Base-by-base conservation (phyloP, 2,888 invertebrate genomes). In the Plebejus melissa region DNA sequence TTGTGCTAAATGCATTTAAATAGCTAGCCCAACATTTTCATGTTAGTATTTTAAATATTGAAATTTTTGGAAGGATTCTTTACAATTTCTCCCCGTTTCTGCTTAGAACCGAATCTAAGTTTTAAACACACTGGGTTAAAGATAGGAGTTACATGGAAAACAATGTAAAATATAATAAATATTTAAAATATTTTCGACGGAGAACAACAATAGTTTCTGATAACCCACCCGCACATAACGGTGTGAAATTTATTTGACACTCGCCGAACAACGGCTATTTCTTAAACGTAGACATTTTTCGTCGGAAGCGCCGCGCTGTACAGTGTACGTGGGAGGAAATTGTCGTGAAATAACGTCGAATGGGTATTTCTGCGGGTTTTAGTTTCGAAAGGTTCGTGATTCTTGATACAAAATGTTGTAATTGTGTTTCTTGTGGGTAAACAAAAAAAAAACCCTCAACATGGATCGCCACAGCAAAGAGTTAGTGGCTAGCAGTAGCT, bases 341-440 rank as follows among this genome's bases (percentile, higher is more conserved):
- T 74, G 74, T 74, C 54, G 32, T 13, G 72, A 22, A 72, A 72
- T 50, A 72, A 72, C 50, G 28, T 50, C 72, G 13, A 65, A 65
- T 72, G 28, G 50, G 50, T 50, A 72, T 46, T 50, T 72, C 50
- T 72, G 50, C 50, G 22, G 16, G 28, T 46, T 32, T 50, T 32
- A 32, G 22, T 22, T 38, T 28, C 16, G 28, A 74, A 22, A 65
- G 13, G 32, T 65, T 32, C 9, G 28, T 60, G 9, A 60, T 9
- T 22, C 6, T 58, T 58, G 22, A 22, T 22, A n/a, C 1, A 1
- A 22, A 22, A 5, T 58, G 22, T 1, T 57, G 54, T n/a, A 1
- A 57, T 57, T 57, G 9, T 58, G n/a, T 58, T 22, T 22, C 9
- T 22, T 16, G 54, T 4, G 16, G 13, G 16, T 16, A 54, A 54